Base-by-base conservation (phyloP, 2,888 invertebrate genomes). In the Troides aeacus region DNA sequence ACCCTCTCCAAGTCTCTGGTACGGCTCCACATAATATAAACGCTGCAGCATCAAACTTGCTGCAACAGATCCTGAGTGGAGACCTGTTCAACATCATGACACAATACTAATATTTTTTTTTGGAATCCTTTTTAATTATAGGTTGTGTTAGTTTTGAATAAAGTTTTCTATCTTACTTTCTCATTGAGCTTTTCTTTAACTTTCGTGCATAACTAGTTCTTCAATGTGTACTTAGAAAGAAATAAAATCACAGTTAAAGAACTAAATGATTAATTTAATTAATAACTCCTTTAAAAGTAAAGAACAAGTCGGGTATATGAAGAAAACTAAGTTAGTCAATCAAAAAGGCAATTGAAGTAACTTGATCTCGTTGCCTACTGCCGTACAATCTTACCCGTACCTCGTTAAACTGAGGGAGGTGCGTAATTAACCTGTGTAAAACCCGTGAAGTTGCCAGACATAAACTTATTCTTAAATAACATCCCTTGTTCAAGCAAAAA, bases 301-400 rank as follows among this genome's bases (percentile, higher is more conserved):
- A 23, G 58, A 57, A 58, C 30, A 46, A 60, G n/a, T 8, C 59
- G 18, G n/a, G 36, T 60, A 60, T 64, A 46, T 59, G 53, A 68
- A 59, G 59, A 59, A 64, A 64, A 68, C 36, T 60, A 60, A 68
- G 68, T 68, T 64, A 64, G 64, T 68, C 64, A 68, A 68, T 68
- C 64, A 58, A 63, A 64, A 68, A 64, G 59, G 64, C 60, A 60
- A 64, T 64, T 64, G 68, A 68, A 64, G 36, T 53, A 68, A 68
- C 59, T 68, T 59, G 53, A 59, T 64, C 64, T 24, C 59, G 21
- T 64, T 53, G 68, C 62, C 63, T 18, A 64, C 59, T 57, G 68
- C 60, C 59, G 64, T 64, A 36, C 63, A 64, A 64, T 64, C 64
- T 68, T 64, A 64, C 68, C 60, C 64, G 63, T 68, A 60, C 60